These are phyloP conservation scores for Melipona quadrifasciata DNA, from an alignment of 1,140 invertebrate genomes.

Conservation along the genomic window DNA sequence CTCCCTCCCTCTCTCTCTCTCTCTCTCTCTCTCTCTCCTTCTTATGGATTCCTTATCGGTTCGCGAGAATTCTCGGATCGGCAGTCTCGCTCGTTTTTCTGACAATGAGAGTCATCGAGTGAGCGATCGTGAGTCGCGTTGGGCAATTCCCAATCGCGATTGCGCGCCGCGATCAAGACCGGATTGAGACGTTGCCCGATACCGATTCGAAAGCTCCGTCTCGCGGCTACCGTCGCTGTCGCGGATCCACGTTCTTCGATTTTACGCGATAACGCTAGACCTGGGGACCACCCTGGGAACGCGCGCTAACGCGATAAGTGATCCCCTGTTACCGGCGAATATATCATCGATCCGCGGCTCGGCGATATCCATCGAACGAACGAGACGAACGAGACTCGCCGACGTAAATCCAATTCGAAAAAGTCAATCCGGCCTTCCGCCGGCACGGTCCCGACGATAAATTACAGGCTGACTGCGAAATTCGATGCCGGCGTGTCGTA, in stretches of 20 bases:
- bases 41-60: neutral
- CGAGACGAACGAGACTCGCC: neutral
- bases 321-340: constrained; percentile 33
- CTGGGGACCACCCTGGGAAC: constrained; percentile 22
- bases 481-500: neutral
- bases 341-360: constrained; percentile 29
- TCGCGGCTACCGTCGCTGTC: neutral
- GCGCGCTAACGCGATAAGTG: constrained; percentile 27
- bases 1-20: too few relatives aligned
- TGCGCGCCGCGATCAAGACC: constrained; percentile 38
- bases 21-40: too few relatives aligned
- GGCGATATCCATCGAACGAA: constrained; percentile 1
- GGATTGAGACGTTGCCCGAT: constrained; percentile 23
- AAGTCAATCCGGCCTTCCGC: constrained; percentile 40
- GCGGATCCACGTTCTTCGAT: neutral
- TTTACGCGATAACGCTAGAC: neutral
- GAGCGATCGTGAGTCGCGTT: neutral
- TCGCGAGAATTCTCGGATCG: neutral
- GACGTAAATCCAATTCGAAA: constrained; percentile 19
- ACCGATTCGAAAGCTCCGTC: neutral
- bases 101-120: neutral
- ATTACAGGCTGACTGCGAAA: constrained; percentile 28
- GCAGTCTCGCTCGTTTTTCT: too few relatives aligned
- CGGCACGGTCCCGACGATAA: constrained; percentile 19
- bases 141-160: neutral